Base-by-base conservation (phyloP, 2,797 vertebrate species). In the Amniataba percoides region DNA sequence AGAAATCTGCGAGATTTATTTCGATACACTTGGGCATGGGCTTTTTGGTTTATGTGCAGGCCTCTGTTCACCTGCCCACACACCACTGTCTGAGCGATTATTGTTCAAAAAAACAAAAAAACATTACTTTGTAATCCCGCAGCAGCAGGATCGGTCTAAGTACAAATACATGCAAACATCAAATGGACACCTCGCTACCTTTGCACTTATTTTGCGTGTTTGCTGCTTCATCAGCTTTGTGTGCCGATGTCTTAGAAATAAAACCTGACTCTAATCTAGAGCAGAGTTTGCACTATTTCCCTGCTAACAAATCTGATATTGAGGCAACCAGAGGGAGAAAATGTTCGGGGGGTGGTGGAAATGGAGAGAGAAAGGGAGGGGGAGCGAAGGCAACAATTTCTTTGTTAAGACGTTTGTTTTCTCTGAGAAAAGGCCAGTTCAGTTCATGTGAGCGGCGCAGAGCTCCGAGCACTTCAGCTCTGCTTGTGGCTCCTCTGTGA, bases 121-220 rank as follows among this genome's bases (percentile, higher is more conserved):
- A 80, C 79, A 87, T 88, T 91, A 81, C 70, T 83, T 39, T 59
- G 40, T 34, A 82, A 67, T 84, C 74, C 71, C 68, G 74, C 73
- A 83, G 67, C 68, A 87, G 56, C 65, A 31, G 43, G 42, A 76
- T 36, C 23, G 0, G 15, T 67, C 15, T 45, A 69, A 63, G 43
- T 48, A 51, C 36, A 39, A 53, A 82, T 18, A 78, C 60, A 80
- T 43, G 78, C 39, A 81, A 61, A 74, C 40, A 71, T 40, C 58
- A 63, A 71, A 69, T 67, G 7, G 3, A 71, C 57, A 60, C 8
- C 34, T 59, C 43, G 52, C 15, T 45, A 34, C 42, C 27, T 60
- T 52, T 74, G 49, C 36, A 42, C 49, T 16, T 66, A 14, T 63
- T 76, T 67, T 49, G 73, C 36, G 43, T 53, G 25, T 71, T 56